Percentiles rank a stretch among this genome's conserved stretches.
These are phyloP conservation scores for Ceyx melanurus DNA, from an alignment of 2,113 vertebrate genomes.

Conservation along the genomic window DNA sequence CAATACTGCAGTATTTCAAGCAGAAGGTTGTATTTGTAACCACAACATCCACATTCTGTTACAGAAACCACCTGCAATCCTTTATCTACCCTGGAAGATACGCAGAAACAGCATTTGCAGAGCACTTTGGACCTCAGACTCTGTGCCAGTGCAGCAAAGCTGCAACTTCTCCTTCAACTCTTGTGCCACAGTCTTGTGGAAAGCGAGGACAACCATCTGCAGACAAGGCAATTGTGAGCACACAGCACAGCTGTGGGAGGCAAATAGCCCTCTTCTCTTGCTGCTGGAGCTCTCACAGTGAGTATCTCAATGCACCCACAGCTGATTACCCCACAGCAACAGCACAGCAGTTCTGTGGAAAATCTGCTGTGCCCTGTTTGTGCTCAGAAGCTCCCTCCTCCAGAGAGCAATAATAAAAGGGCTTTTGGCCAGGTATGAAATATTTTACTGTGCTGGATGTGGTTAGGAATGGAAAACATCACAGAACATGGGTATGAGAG, in stretches of 20 bases:
- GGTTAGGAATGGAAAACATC: not conserved
- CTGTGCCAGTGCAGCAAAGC: not conserved
- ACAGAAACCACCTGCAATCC: not conserved
- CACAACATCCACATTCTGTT: not conserved
- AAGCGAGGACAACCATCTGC: not conserved
- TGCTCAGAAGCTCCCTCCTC: not conserved
- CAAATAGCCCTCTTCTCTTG: not conserved
- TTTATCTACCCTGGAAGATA: not conserved
- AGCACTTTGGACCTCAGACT: not conserved
- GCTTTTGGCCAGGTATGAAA: not conserved
- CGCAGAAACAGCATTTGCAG: fast-evolving
- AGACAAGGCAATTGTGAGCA: fast-evolving
- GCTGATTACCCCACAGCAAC: fast-evolving
- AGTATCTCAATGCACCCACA: fast-evolving
- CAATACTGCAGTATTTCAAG: not conserved
- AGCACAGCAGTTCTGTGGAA: not conserved
- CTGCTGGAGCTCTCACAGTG: fast-evolving
- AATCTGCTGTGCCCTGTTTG: fast-evolving
- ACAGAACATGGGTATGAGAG: not conserved
- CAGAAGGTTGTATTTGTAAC: not conserved
- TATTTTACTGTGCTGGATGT: not conserved
- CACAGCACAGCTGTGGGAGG: fast-evolving
- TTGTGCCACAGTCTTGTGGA: fast-evolving
- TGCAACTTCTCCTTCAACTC: not conserved
- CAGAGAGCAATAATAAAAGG: not conserved